Percentiles rank a stretch among this genome's conserved stretches.
These are phyloP conservation scores for Ellobium chinense DNA, from an alignment of 2,888 invertebrate genomes.

Conservation along the genomic window DNA sequence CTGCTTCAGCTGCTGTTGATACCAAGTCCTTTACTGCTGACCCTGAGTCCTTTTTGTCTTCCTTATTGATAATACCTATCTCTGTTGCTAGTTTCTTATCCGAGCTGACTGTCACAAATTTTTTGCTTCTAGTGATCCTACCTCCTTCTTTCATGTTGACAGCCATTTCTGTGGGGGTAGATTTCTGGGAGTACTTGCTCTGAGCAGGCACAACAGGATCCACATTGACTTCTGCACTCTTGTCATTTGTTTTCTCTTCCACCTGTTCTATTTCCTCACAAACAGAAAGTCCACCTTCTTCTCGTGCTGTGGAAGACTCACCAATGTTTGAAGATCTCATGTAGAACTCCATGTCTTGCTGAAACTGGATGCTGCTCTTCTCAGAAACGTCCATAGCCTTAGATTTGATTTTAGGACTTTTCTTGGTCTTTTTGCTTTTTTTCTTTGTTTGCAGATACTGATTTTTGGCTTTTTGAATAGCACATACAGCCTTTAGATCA, in stretches of 20 bases:
- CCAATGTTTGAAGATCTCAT: neutral
- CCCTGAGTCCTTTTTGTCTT: no score
- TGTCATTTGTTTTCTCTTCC: no score
- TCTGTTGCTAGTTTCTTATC: no score
- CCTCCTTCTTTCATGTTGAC: neutral
- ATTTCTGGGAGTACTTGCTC: no score
- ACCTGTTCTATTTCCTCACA: no score
- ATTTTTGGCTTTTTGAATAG: slow-evolving; percentile 35
- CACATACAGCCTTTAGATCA: neutral
- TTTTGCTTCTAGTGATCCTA: neutral
- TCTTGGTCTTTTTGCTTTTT: neutral
- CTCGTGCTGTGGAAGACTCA: neutral
- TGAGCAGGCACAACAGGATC: no score
- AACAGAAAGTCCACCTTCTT: neutral
- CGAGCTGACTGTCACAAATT: no score
- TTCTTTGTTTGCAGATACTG: slow-evolving; percentile 8
- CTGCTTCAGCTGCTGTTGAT: no score
- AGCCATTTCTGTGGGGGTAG: no score
- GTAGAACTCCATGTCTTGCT: neutral
- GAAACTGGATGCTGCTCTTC: neutral
- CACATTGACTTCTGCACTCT: no score
- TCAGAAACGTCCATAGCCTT: neutral
- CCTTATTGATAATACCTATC: no score
- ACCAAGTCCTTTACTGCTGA: no score
- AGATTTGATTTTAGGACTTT: neutral